These are phyloP conservation scores for Amiota communis DNA, from an alignment of 2,888 invertebrate genomes.

Conservation along the genomic window DNA sequence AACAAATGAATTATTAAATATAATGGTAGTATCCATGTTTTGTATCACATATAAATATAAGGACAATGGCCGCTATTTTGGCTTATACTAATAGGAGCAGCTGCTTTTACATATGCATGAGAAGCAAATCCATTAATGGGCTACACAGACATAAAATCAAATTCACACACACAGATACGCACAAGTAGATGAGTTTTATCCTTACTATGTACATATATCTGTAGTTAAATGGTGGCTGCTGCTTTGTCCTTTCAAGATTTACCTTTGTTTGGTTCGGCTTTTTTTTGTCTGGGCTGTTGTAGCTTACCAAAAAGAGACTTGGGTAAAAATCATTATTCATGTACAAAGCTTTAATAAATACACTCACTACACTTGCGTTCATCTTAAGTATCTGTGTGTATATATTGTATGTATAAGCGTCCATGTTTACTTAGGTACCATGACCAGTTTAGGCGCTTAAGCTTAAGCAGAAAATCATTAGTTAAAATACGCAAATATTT, in stretches of 20 bases:
- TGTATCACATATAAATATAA: constrained; percentile 27
- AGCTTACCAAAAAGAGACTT: too few species aligned
- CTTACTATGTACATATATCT: background rate
- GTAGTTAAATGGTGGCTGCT: too few species aligned
- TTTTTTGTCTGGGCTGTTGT: too few species aligned
- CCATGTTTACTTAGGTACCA: constrained; percentile 54
- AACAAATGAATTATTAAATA: constrained; percentile 60
- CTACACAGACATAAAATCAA: constrained; percentile 35
- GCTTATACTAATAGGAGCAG: constrained; percentile 37
- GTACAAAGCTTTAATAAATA: background rate
- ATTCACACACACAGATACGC: constrained; percentile 17
- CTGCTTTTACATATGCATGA: constrained; percentile 15
- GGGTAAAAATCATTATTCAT: constrained; percentile 7
- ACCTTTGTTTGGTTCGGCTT: too few species aligned
- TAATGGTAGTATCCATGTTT: constrained; percentile 42
- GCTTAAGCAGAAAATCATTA: constrained; percentile 65
- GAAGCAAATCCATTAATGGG: constrained; percentile 48
- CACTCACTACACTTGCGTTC: background rate
- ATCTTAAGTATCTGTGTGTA: background rate
- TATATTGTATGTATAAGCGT: background rate
- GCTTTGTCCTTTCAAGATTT: too few species aligned
- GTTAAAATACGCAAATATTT: constrained; percentile 65
- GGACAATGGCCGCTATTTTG: constrained; percentile 35
- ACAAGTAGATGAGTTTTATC: background rate
- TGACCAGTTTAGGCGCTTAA: constrained; percentile 32